These are phyloP conservation scores for Syndactyla subalaris DNA, from an alignment of 2,797 vertebrate species.

Conservation along the genomic window DNA sequence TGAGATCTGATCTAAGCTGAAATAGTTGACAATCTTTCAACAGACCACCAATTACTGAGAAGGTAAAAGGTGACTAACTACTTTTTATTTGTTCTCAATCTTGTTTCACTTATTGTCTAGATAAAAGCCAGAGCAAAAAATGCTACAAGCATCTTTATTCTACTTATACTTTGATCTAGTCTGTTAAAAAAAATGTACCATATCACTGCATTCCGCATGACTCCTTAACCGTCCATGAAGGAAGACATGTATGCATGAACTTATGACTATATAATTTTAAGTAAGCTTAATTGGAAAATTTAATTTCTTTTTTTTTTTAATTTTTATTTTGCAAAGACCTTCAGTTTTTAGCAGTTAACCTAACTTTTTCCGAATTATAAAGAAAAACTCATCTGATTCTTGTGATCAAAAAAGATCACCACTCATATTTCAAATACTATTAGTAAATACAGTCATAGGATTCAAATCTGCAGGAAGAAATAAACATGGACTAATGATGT, in stretches of 20 bases:
- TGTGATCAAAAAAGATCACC: neutral
- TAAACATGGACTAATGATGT: neutral
- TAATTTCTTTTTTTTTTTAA: neutral
- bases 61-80: neutral
- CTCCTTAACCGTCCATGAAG: neutral
- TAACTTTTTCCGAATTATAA: neutral
- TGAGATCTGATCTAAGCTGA: neutral
- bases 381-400: neutral
- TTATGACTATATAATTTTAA: neutral
- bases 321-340: neutral
- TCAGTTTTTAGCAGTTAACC: neutral
- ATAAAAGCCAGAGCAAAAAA: neutral
- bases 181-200: neutral
- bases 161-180: neutral
- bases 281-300: neutral
- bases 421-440: neutral
- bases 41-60: neutral
- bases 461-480: neutral
- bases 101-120: neutral
- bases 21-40: neutral
- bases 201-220: neutral
- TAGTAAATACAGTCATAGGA: neutral
- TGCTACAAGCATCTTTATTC: neutral
- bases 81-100: neutral
- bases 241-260: neutral